Percentiles rank a stretch among this genome's conserved stretches.
Evolutionary conservation across 2,888 invertebrate species (phyloP).

Genomic region (Ganaspis brasiliensis): DNA sequence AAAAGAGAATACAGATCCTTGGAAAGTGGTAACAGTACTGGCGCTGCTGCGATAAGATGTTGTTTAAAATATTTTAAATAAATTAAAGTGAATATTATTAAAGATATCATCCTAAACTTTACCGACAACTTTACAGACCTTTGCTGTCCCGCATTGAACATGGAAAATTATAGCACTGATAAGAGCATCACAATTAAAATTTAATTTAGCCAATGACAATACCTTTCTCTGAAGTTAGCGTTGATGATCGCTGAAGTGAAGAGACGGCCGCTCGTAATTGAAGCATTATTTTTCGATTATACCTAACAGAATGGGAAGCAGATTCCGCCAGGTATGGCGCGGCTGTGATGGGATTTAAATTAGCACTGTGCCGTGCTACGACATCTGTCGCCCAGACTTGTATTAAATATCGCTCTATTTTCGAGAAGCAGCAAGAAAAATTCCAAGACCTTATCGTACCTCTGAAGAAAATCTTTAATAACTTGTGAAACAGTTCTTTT

Average conservation of each 20-base stretch:
- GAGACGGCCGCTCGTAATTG: conserved; percentile 66
- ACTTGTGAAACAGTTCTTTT: no score
- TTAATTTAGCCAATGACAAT: conserved; percentile 68
- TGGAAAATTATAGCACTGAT: conserved; percentile 56
- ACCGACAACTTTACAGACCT: no score
- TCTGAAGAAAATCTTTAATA: neutral
- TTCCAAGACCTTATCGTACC: conserved; percentile 46
- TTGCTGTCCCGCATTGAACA: no score
- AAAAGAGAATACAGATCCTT: no score
- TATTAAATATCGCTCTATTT: conserved; percentile 76
- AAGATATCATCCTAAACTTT: no score
- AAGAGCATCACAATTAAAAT: conserved; percentile 73
- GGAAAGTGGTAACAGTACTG: no score
- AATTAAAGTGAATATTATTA: no score
- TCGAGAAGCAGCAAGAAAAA: conserved; percentile 50
- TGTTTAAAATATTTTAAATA: no score
- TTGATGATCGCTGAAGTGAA: conserved; percentile 40
- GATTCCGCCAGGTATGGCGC: conserved; percentile 65
- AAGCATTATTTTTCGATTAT: conserved; percentile 77
- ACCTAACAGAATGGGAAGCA: conserved; percentile 66
- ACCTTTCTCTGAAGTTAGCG: conserved; percentile 53
- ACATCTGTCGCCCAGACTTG: conserved; percentile 76
- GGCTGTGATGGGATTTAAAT: conserved; percentile 77
- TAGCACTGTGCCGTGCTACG: conserved; percentile 70
- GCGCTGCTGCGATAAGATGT: no score